Percentiles rank a stretch among this genome's conserved stretches.
Conservation (phyloP, 2,797 vertebrate genomes). For the Melanotaenia trifasciata region DNA sequence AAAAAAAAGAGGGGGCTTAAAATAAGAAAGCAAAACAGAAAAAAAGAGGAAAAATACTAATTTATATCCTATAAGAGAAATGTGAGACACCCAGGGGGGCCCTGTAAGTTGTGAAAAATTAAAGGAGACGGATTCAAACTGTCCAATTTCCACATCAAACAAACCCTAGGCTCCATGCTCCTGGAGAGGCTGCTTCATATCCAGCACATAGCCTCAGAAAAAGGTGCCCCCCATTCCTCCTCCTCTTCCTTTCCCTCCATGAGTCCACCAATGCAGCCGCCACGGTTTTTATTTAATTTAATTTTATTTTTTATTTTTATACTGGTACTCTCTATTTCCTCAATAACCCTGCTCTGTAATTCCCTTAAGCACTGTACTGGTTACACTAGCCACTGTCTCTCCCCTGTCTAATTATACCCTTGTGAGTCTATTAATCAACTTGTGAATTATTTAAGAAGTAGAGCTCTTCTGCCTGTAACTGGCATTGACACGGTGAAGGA, state of each 20-base stretch:
- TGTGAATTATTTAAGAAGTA: slow-evolving; percentile 98
- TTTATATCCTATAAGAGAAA: slow-evolving; percentile 91
- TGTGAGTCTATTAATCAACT: slow-evolving; percentile 99
- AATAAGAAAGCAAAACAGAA: slow-evolving; percentile 58
- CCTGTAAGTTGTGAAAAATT: slow-evolving; percentile 99
- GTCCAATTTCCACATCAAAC: slow-evolving; percentile 99
- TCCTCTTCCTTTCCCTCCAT: slow-evolving; percentile 59
- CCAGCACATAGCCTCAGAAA: slow-evolving; percentile 89
- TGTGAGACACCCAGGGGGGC: slow-evolving; percentile 91
- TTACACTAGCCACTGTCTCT: slow-evolving; percentile 96
- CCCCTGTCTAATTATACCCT: slow-evolving; percentile 99
- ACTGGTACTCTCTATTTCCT: slow-evolving; percentile 88
- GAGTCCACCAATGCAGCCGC: slow-evolving; percentile 69
- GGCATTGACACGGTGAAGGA: slow-evolving; percentile 88
- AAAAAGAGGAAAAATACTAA: slow-evolving; percentile 77
- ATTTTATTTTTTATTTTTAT: slow-evolving; percentile 37
- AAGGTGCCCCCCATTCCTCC: slow-evolving; percentile 62
- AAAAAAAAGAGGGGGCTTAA: slow-evolving; percentile 36
- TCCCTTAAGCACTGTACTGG: slow-evolving; percentile 98
- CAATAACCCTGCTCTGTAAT: slow-evolving; percentile 91
- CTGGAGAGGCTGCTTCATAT: slow-evolving; percentile 96
- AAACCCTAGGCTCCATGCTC: slow-evolving; percentile 91
- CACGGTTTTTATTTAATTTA: slow-evolving; percentile 54
- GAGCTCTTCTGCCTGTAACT: slow-evolving; percentile 93
- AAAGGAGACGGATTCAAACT: slow-evolving; percentile 99